Evolutionary conservation across 2,113 vertebrate species (phyloP).

Genomic region (Nansenia antarctica): DNA sequence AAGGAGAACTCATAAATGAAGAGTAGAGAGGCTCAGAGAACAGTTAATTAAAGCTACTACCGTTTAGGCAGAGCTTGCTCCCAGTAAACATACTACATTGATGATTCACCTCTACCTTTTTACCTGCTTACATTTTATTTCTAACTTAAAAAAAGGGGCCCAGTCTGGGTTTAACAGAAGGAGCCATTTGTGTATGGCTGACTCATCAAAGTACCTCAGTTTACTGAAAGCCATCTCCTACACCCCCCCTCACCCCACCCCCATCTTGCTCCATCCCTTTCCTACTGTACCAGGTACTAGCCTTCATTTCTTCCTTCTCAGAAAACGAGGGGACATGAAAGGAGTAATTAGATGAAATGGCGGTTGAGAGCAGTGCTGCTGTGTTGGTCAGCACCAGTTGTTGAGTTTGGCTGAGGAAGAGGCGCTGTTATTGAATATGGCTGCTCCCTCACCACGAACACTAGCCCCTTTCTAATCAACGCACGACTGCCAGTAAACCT

Average conservation of each 20-base stretch:
- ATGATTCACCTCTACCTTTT: neutral
- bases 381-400: constrained; percentile 61
- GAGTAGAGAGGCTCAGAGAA: neutral
- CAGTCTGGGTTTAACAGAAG: neutral
- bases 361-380: constrained; percentile 25
- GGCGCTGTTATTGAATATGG: constrained; percentile 58
- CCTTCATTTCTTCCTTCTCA: constrained; percentile 14
- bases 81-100: neutral
- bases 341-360: constrained; percentile 48
- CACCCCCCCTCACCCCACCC: neutral
- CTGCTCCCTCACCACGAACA: constrained; percentile 55
- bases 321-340: constrained; percentile 27
- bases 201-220: neutral
- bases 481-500: constrained; percentile 58
- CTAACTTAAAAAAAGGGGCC: neutral
- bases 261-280: neutral
- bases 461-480: constrained; percentile 65
- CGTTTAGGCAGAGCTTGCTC: neutral
- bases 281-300: neutral
- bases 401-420: constrained; percentile 69
- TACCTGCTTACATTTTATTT: neutral
- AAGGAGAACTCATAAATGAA: neutral
- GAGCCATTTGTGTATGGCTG: neutral
- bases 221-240: neutral
- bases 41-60: neutral